phyloP scores from a whole-genome alignment of 2,113 vertebrate species.

The Bubo blakistoni region DNA sequence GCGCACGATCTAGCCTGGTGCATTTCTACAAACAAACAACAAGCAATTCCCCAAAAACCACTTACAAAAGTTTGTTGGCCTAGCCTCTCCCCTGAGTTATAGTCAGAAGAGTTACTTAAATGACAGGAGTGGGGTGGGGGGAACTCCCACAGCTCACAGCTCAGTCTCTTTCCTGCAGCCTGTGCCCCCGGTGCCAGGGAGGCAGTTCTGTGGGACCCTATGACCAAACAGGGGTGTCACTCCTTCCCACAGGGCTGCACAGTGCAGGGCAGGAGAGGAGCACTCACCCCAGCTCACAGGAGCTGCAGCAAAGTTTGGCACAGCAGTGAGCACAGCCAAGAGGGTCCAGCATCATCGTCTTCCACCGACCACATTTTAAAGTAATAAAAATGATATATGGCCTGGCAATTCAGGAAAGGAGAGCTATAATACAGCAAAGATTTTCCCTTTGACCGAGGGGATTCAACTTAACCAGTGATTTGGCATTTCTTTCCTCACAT shows the following conservation, averaged over 20 bases:
- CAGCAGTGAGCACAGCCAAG: fast-evolving
- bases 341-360: neutral
- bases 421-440: neutral
- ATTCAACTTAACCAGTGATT: neutral
- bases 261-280: fast-evolving
- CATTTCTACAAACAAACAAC: neutral
- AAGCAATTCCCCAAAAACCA: neutral
- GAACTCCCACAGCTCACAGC: neutral
- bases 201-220: neutral
- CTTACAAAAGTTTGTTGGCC: fast-evolving
- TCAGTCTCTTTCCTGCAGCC: neutral
- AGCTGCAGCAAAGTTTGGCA: fast-evolving
- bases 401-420: neutral
- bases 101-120: neutral
- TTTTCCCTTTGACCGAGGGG: neutral
- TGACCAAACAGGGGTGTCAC: neutral
- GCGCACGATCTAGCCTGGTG: neutral
- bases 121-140: no score
- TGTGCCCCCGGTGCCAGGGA: fast-evolving
- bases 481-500: neutral
- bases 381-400: neutral
- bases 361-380: neutral
- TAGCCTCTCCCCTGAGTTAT: neutral
- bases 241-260: fast-evolving
- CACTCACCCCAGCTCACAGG: neutral